Evolutionary conservation across 2,888 invertebrate species (phyloP).

Genomic region (Chaetogeoica ovagalla): DNA sequence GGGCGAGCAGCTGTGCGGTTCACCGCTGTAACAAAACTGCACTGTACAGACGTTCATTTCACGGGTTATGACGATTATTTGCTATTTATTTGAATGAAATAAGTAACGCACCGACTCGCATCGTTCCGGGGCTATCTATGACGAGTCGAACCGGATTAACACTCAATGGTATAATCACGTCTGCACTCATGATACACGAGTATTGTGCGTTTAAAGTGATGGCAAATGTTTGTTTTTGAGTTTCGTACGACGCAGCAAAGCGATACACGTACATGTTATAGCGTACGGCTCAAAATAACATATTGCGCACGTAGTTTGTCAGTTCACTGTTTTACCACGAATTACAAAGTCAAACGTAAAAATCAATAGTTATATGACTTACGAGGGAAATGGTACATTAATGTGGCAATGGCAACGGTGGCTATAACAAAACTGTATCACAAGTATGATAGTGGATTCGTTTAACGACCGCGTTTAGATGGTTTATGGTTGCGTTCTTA

Average conservation of each 20-base stretch:
- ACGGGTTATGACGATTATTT: not conserved
- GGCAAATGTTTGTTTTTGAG: too few relatives aligned
- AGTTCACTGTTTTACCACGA: not conserved
- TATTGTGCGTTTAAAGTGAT: too few relatives aligned
- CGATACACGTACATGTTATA: too few relatives aligned
- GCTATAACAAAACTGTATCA: conserved; percentile 6
- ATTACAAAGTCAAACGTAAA: conserved; percentile 4
- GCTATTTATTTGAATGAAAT: not conserved
- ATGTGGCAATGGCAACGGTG: too few relatives aligned
- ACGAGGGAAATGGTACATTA: not conserved
- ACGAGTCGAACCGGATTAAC: too few relatives aligned
- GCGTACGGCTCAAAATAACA: too few relatives aligned
- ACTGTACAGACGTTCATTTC: too few relatives aligned
- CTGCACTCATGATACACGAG: not conserved
- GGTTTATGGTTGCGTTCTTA: conserved; percentile 8
- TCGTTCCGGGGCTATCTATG: not conserved
- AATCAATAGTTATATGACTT: conserved; percentile 21
- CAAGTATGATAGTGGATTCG: conserved; percentile 12
- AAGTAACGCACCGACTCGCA: not conserved
- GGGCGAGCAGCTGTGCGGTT: too few relatives aligned
- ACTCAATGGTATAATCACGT: not conserved
- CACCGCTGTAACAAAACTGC: too few relatives aligned
- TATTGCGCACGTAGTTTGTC: not conserved
- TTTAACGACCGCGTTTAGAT: conserved; percentile 15
- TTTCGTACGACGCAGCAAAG: too few relatives aligned